Base-by-base conservation (phyloP, 23 tunicate species). In the Diplosoma virens region DNA sequence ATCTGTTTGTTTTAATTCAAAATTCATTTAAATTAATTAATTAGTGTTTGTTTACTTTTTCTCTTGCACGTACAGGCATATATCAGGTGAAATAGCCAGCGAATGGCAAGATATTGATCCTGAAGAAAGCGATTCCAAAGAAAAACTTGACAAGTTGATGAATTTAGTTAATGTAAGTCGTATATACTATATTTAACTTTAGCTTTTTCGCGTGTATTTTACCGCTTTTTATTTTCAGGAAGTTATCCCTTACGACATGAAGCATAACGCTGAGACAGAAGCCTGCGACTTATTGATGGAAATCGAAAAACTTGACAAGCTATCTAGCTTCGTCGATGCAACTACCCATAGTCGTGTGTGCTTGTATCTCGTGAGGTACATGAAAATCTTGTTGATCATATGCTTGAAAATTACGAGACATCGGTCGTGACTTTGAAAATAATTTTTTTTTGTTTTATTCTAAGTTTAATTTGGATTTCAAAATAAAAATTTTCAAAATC, bases 251-350 rank as follows among this genome's bases (percentile, higher is more conserved):
- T 94, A 94, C 58, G 94, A 94, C 58, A 94, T 94, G 99, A 83
- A 80, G 81, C 99, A 94, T 84, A 94, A 94, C 48, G 94, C 97
- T 47, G 99, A 94, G 37, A 94, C 99, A 3, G 99, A 94, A 28
- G 99, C 99, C 58, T 88, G 95, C 54, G 99, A 94, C 52, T 41
- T 94, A 31, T 75, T 94, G 58, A 94, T 94, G 99, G 99, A 94
- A 58, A 94, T 94, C 33, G 94, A 94, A 29, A 79, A 88, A 68
- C 77, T 94, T n/a, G 95, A 94, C 33, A 50, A 82, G 25, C 73
- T 94, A 28, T 59, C 78, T 32, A 63, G 79, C 28, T 77, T 67
- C 46, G 90, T 84, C 52, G 99, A 94, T 55, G 67, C 54, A 22
- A 89, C 80, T 18, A 87, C 99, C 0, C 85, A 78, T 76, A 25